Percentiles rank a stretch among this genome's conserved stretches.
Evolutionary conservation across 1,140 invertebrate genomes (phyloP).

Genomic region (Drosophila obscura): DNA sequence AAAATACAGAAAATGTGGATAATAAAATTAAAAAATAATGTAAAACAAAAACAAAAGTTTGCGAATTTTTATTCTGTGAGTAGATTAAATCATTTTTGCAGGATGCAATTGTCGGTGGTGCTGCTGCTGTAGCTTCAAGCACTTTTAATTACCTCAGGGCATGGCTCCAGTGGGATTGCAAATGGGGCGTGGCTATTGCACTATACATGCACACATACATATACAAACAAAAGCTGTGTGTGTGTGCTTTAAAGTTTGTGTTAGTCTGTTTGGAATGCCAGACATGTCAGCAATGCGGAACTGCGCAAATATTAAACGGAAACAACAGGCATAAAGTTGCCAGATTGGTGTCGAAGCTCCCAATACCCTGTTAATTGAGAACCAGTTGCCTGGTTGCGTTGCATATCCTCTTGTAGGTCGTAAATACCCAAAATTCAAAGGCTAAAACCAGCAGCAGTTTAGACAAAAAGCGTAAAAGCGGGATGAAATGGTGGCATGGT

Average conservation of each 20-base stretch:
- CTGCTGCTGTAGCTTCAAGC: conserved; percentile 30
- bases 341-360: too few relatives aligned
- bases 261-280: conserved; percentile 59
- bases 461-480: background rate
- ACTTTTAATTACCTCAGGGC: conserved; percentile 74
- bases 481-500: background rate
- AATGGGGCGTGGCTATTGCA: conserved; percentile 35
- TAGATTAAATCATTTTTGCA: conserved; percentile 25
- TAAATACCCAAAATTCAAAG: conserved; percentile 2
- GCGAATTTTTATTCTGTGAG: conserved; percentile 12
- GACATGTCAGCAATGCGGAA: conserved; percentile 80
- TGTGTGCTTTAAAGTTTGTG: conserved; percentile 12
- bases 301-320: conserved; percentile 77
- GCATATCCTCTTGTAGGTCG: background rate
- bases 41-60: conserved; percentile 6
- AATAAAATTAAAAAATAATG: conserved; percentile 29
- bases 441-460: conserved; percentile 13
- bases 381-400: background rate
- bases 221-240: background rate
- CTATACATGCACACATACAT: background rate
- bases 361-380: background rate
- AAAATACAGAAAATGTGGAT: conserved; percentile 6
- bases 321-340: conserved; percentile 32
- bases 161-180: conserved; percentile 19
- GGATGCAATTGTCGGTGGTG: conserved; percentile 13